phyloP scores from a whole-genome alignment of 2,113 vertebrate genomes.

The Trogon melanurus region DNA sequence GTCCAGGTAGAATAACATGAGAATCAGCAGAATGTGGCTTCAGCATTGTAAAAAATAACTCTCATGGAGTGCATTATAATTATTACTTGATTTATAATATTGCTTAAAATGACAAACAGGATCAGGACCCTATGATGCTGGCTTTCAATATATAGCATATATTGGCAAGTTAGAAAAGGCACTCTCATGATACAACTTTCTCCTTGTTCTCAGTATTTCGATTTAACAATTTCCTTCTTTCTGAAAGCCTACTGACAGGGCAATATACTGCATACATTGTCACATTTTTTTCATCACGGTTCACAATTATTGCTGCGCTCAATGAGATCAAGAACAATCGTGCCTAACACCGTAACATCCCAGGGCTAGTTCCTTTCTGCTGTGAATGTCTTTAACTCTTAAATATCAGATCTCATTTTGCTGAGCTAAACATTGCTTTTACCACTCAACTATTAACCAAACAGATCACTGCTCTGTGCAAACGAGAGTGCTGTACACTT shows the following conservation, averaged over 20 bases:
- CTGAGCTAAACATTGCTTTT: background rate
- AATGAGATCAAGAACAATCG: background rate
- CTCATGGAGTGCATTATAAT: background rate
- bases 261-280: background rate
- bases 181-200: background rate
- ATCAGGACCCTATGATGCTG: background rate
- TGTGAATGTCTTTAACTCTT: background rate
- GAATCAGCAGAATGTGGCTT: background rate
- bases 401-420: background rate
- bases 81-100: background rate
- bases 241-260: background rate
- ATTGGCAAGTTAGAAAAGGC: background rate
- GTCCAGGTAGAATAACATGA: background rate
- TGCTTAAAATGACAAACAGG: background rate
- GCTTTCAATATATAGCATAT: background rate
- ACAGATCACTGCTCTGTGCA: background rate
- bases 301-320: background rate
- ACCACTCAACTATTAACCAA: background rate
- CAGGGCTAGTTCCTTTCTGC: background rate
- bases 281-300: background rate
- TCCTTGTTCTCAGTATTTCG: background rate
- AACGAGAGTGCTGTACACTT: rapidly evolving
- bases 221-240: background rate
- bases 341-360: background rate
- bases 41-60: background rate